Conservation (phyloP, 2,113 vertebrate species). For the Marcusenius ussheri region DNA sequence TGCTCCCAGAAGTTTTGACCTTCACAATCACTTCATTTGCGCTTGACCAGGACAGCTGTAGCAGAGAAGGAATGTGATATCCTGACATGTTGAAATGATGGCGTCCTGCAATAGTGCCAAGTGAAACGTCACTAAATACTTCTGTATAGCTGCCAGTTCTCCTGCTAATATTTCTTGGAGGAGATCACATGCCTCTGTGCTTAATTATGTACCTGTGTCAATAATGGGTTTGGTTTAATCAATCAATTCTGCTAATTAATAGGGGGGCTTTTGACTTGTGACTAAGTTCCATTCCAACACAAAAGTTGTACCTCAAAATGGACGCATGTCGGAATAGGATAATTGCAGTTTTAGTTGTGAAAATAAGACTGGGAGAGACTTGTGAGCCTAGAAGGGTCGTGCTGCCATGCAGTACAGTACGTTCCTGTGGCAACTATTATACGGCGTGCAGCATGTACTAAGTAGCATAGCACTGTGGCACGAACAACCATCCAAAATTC, state of each 20-base stretch:
- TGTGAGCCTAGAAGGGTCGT: neutral
- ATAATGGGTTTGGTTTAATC: neutral
- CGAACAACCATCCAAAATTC: neutral
- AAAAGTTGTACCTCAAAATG: neutral
- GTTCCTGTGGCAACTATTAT: neutral
- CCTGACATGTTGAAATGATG: neutral
- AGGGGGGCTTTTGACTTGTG: neutral
- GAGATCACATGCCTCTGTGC: neutral
- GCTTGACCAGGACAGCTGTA: neutral
- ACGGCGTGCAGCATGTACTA: neutral
- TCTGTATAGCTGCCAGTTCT: neutral
- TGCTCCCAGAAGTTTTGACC: neutral
- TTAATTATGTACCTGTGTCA: neutral
- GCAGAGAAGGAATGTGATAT: neutral
- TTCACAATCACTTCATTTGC: neutral
- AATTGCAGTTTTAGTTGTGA: neutral
- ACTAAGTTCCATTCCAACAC: neutral
- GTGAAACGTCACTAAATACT: neutral
- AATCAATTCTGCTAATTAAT: neutral
- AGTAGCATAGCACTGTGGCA: neutral
- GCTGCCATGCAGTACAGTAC: neutral
- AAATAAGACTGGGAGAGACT: neutral
- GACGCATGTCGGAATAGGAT: neutral
- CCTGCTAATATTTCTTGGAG: neutral
- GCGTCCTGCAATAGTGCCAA: neutral